Evolutionary conservation across 2,797 vertebrate species (phyloP).

Genomic region (Crypturellus tataupa): DNA sequence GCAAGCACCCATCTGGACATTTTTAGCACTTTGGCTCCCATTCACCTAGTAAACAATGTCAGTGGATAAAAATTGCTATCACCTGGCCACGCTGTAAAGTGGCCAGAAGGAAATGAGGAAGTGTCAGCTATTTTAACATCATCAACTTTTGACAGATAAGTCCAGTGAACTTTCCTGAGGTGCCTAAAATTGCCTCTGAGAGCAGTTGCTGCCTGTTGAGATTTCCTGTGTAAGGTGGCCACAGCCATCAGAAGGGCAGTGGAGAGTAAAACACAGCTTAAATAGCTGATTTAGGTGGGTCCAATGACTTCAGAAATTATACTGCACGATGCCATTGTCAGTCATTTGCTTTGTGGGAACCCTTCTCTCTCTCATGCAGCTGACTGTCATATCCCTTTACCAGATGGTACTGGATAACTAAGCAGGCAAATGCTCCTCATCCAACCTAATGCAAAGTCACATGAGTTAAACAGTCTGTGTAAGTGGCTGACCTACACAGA

Average conservation of each 20-base stretch:
- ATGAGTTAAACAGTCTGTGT: neutral
- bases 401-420: neutral
- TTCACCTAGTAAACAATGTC: neutral
- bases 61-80: neutral
- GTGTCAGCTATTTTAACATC: neutral
- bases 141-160: neutral
- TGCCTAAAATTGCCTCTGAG: neutral
- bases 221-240: neutral
- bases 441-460: neutral
- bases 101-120: neutral
- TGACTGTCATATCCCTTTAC: neutral
- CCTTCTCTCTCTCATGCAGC: neutral
- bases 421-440: neutral
- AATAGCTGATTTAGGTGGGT: neutral
- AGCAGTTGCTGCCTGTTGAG: neutral
- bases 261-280: neutral
- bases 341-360: neutral
- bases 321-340: neutral
- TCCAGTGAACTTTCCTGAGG: neutral
- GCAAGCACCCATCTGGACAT: slow-evolving; percentile 60
- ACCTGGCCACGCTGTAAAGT: neutral
- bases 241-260: neutral
- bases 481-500: neutral
- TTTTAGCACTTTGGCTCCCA: slow-evolving; percentile 17
- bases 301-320: accelerated